These are phyloP conservation scores for Sepioteuthis lessoniana DNA, from an alignment of 2,888 invertebrate species.

Conservation along the genomic window DNA sequence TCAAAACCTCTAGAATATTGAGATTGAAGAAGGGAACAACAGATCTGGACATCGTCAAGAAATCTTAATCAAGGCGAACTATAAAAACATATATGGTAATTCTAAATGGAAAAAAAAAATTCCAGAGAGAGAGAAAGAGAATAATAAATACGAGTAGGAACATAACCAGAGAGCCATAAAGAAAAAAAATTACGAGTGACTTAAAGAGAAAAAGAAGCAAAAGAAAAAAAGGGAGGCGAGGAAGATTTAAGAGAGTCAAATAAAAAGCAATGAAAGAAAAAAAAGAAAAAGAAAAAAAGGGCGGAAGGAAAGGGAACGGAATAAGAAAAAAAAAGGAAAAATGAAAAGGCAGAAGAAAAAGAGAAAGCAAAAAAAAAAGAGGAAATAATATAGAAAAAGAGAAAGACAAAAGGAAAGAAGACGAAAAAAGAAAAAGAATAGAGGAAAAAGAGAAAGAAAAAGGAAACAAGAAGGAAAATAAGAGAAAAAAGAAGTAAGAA, in stretches of 20 bases:
- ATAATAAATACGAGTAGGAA: neutral
- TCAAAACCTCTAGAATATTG: too few species aligned
- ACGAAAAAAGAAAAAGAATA: neutral
- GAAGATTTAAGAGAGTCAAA: neutral
- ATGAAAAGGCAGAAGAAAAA: fast-evolving
- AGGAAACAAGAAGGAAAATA: neutral
- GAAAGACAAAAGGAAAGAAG: neutral
- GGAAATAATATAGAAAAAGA: neutral
- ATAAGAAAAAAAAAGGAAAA: neutral
- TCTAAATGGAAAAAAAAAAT: too few species aligned
- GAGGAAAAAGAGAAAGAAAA: neutral
- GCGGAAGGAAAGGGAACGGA: neutral
- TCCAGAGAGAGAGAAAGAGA: too few species aligned
- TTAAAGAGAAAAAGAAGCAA: neutral
- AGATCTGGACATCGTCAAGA: too few species aligned
- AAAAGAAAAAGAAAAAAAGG: neutral
- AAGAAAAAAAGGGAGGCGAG: neutral
- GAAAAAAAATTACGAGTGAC: neutral
- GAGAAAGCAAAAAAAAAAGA: neutral
- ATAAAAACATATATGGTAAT: too few species aligned
- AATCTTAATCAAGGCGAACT: too few species aligned
- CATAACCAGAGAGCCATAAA: neutral
- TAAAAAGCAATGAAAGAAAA: neutral
- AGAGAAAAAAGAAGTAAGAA: neutral
- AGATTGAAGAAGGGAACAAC: too few species aligned